A percentile compares a stretch with the other conserved stretches of the same genome.
phyloP scores from a whole-genome alignment of 2,113 vertebrate species.

The Grantiella picta region DNA sequence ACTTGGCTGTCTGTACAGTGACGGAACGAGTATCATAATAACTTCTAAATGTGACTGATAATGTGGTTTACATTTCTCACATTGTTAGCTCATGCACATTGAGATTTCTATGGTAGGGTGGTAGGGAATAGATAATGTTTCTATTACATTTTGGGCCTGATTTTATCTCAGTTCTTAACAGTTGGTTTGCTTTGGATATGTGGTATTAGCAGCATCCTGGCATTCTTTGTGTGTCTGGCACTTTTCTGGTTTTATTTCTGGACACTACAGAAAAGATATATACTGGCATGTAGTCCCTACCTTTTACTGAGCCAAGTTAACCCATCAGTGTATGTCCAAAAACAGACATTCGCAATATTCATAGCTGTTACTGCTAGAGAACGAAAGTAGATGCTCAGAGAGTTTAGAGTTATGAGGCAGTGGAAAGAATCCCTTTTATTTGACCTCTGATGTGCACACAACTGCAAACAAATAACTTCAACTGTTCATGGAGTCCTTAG shows the following conservation, averaged over 20 bases:
- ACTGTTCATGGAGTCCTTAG: neutral
- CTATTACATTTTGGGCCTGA: neutral
- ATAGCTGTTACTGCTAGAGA: neutral
- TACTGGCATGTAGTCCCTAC: neutral
- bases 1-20: neutral
- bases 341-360: neutral
- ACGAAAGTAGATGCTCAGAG: neutral
- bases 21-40: neutral
- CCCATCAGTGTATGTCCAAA: neutral
- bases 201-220: neutral
- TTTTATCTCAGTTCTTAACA: neutral
- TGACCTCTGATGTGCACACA: neutral
- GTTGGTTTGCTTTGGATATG: neutral
- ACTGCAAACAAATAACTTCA: neutral
- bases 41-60: slow-evolving; percentile 37
- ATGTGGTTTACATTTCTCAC: slow-evolving; percentile 13
- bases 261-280: neutral
- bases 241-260: slow-evolving; percentile 13
- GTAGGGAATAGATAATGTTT: neutral
- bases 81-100: neutral
- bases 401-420: neutral
- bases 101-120: slow-evolving; percentile 8
- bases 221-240: neutral
- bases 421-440: neutral
- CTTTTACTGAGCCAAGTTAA: neutral